A percentile compares a stretch with the other conserved stretches of the same genome.
Evolutionary conservation across 1,140 invertebrate genomes (phyloP).

Genomic region (Bicyclus anynana): DNA sequence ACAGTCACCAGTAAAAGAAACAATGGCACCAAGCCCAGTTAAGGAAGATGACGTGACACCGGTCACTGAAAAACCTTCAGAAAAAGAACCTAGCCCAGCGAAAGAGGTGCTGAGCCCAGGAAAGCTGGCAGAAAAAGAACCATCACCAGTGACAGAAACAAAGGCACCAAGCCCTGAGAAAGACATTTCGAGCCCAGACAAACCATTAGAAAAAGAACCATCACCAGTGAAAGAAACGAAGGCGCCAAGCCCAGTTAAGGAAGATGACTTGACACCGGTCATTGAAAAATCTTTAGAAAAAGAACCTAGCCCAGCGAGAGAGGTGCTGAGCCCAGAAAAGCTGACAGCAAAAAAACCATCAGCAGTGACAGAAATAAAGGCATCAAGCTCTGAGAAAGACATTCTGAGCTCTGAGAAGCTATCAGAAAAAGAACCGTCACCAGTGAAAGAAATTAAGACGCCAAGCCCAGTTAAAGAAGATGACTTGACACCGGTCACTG

Average conservation of each 20-base stretch:
- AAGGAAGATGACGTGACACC: too few relatives aligned
- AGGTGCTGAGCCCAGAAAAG: not conserved
- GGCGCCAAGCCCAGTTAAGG: constrained; percentile 1
- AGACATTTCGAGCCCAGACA: not conserved
- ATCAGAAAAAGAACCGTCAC: not conserved
- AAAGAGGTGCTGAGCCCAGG: too few relatives aligned
- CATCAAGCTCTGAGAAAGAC: constrained; percentile 1
- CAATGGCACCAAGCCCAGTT: too few relatives aligned
- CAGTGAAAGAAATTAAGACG: not conserved
- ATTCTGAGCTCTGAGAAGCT: not conserved
- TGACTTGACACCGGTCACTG: too few relatives aligned
- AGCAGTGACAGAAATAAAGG: too few relatives aligned
- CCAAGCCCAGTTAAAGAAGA: too few relatives aligned
- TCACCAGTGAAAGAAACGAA: constrained; percentile 1
- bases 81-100: too few relatives aligned
- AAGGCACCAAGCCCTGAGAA: constrained; percentile 11
- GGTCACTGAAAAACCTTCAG: too few relatives aligned
- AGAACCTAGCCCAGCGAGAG: constrained; percentile 10
- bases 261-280: not conserved
- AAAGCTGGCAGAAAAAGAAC: not conserved
- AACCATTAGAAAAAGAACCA: constrained; percentile 12
- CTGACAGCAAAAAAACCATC: too few relatives aligned
- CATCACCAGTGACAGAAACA: not conserved
- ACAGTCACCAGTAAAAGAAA: too few relatives aligned
- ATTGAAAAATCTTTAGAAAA: constrained; percentile 8